A percentile compares a stretch with the other conserved stretches of the same genome.
These are phyloP conservation scores for Anas flavirostris DNA, from an alignment of 2,797 vertebrate genomes.

Conservation along the genomic window DNA sequence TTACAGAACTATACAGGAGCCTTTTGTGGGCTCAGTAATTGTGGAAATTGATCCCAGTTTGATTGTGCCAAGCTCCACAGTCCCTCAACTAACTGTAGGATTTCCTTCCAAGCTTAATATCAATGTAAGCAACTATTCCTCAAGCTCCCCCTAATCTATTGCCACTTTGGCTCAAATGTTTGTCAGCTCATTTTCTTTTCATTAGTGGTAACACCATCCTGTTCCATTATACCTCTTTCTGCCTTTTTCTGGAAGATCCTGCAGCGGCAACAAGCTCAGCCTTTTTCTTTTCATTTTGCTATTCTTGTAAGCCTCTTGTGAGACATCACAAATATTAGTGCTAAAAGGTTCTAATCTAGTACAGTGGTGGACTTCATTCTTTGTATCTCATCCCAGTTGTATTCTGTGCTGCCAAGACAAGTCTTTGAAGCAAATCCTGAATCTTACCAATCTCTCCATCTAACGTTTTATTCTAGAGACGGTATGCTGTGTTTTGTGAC, in stretches of 20 bases:
- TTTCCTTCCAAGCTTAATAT: constrained; percentile 7
- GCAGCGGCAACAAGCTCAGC: background rate
- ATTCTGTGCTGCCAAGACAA: background rate
- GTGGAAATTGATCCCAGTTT: background rate
- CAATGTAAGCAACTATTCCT: background rate
- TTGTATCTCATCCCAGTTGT: background rate
- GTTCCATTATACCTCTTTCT: background rate
- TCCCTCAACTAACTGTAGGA: background rate
- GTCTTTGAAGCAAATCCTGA: background rate
- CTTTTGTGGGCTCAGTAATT: background rate
- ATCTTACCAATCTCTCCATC: background rate
- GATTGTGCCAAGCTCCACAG: background rate
- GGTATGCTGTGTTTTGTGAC: background rate
- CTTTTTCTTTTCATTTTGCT: background rate
- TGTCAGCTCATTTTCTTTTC: background rate
- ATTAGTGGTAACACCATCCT: background rate
- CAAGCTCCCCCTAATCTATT: background rate
- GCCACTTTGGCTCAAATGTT: background rate
- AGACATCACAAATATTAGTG: background rate
- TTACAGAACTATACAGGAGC: background rate
- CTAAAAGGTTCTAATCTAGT: background rate
- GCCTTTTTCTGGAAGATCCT: background rate
- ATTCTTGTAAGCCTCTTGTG: background rate
- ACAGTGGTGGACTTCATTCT: background rate
- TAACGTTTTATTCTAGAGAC: background rate